phyloP scores from a whole-genome alignment of 2,888 invertebrate species.

The Limnephilus marmoratus region DNA sequence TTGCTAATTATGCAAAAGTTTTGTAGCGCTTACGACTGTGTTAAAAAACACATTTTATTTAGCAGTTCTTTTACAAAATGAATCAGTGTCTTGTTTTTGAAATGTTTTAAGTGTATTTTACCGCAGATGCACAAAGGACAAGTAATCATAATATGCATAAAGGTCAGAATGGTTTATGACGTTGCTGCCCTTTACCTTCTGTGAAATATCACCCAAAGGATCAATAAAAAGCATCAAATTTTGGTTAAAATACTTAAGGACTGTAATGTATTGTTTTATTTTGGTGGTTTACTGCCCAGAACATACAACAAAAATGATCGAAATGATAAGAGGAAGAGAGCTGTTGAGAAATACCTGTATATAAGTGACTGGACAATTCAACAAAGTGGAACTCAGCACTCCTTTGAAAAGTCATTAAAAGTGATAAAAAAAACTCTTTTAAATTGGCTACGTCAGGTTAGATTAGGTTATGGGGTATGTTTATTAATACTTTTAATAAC shows the following conservation, averaged over 20 bases:
- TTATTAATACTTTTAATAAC: no score
- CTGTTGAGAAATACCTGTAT: no score
- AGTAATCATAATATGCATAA: background rate
- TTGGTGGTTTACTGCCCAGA: background rate
- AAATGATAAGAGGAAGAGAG: background rate
- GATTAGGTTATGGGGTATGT: no score
- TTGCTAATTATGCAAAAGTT: constrained; percentile 10
- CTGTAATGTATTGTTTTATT: background rate
- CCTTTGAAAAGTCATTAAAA: no score
- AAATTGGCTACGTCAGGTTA: no score
- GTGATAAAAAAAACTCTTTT: no score
- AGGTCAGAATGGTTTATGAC: background rate
- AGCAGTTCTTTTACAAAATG: background rate
- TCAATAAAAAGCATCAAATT: background rate
- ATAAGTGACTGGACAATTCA: no score
- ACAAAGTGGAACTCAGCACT: no score
- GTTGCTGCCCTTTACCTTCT: background rate
- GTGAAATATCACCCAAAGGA: constrained; percentile 2
- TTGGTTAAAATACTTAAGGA: background rate
- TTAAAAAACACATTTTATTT: background rate
- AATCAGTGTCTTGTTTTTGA: background rate
- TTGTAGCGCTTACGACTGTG: background rate
- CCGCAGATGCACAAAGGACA: constrained; percentile 22
- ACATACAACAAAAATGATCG: background rate
- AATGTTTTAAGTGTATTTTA: constrained; percentile 8